These are phyloP conservation scores for Aplochiton taeniatus DNA, from an alignment of 2,797 vertebrate genomes.

Conservation along the genomic window DNA sequence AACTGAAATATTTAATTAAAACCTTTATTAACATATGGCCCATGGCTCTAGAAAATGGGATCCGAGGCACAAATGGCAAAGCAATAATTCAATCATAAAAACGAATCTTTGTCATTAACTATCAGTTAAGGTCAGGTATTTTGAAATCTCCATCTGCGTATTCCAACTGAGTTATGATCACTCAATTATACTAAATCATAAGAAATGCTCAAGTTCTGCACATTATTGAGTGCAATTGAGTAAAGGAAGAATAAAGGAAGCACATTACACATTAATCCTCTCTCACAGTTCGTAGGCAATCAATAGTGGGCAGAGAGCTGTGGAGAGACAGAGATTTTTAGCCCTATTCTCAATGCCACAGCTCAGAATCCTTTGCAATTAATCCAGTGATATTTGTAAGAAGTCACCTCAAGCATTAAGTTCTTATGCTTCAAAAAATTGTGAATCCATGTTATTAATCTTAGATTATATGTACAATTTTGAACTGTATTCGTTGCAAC, in stretches of 20 bases:
- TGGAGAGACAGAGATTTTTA: slow-evolving; percentile 37
- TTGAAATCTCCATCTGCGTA: slow-evolving; percentile 56
- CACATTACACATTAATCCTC: slow-evolving; percentile 58
- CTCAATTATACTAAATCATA: slow-evolving; percentile 63
- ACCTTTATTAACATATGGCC: slow-evolving; percentile 60
- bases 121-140: slow-evolving; percentile 64
- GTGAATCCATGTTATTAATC: slow-evolving; percentile 32
- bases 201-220: slow-evolving; percentile 45
- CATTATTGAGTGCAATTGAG: slow-evolving; percentile 57
- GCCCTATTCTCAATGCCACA: slow-evolving; percentile 34
- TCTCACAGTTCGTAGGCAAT: slow-evolving; percentile 41
- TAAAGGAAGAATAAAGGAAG: slow-evolving; percentile 53
- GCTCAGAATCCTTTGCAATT: slow-evolving; percentile 47
- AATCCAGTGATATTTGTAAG: slow-evolving; percentile 45
- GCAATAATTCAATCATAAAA: slow-evolving; percentile 65
- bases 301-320: slow-evolving; percentile 33
- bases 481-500: too few relatives aligned
- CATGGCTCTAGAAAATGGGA: slow-evolving; percentile 59
- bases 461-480: too few relatives aligned
- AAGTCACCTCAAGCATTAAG: slow-evolving; percentile 26
- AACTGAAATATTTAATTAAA: slow-evolving; percentile 69
- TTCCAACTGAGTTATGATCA: slow-evolving; percentile 61
- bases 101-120: slow-evolving; percentile 57
- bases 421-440: slow-evolving; percentile 26
- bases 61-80: slow-evolving; percentile 68